phyloP scores from a whole-genome alignment of 2,113 vertebrate genomes.

The Bufo gargarizans region DNA sequence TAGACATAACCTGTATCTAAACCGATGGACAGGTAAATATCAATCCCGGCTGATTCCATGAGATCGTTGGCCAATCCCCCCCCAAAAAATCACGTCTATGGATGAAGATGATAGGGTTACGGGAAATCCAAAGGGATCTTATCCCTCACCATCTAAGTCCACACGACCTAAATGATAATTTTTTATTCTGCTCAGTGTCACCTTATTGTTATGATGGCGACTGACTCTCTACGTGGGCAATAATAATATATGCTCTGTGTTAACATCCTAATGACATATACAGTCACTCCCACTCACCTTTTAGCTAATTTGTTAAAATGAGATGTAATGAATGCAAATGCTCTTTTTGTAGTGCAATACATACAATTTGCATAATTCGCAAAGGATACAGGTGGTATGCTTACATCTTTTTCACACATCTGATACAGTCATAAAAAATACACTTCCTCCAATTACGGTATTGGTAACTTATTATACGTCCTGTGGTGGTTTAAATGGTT shows the following conservation, averaged over 20 bases:
- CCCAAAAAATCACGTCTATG: background rate
- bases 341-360: slow-evolving; percentile 8
- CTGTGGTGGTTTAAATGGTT: background rate
- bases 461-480: background rate
- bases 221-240: background rate
- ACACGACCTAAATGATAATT: background rate
- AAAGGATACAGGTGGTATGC: background rate
- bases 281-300: slow-evolving; percentile 30
- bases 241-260: slow-evolving; percentile 43
- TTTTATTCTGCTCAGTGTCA: background rate
- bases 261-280: slow-evolving; percentile 42
- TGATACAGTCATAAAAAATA: background rate
- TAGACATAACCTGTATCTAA: no score
- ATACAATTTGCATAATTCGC: slow-evolving; percentile 4
- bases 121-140: no score
- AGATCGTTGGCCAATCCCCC: background rate
- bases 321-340: slow-evolving; percentile 38
- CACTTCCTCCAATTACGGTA: background rate
- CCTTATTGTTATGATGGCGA: background rate
- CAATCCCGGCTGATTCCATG: background rate
- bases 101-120: background rate
- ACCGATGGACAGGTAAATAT: background rate
- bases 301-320: slow-evolving; percentile 36
- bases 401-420: background rate
- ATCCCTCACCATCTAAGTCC: background rate